Evolutionary conservation across 2,797 vertebrate genomes (phyloP), one percentile per base, ranked within the genome.

Genomic region (Arnoldichthys spilopterus): DNA sequence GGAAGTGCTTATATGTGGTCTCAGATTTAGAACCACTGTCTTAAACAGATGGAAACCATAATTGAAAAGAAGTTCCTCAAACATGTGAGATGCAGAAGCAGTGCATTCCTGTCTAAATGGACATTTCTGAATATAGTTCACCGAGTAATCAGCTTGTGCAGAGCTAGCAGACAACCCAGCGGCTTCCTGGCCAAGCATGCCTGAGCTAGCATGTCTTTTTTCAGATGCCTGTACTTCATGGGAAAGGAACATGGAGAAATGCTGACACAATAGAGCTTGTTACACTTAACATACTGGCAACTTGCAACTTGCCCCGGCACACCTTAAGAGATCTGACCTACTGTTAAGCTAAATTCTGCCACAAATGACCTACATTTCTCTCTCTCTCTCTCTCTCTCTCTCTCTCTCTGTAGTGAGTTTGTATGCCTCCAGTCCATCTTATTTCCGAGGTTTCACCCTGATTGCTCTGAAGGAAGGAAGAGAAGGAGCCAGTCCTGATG

Each of bases 381-480:
- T 37, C 68, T 54, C 59, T 68, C 20, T 74, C 24, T 76, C 54
- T 62, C 79, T 34, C 63, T 66, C 64, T 76, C 26, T 76, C n/a
- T 77, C 54, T 47, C 18, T 62, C 22, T 74, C 83, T 68, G 22
- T 88, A 99, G 98, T 99, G 89, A 94, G 94, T 0, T 95, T 99
- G 70, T 92, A 95, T 54, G 96, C 98, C 67, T 90, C 95, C 86
- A 96, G 96, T 77, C 97, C 98, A 0, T 91, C 95, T 56, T 98
- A 96, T 88, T 99, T 99, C 85, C 88, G 97, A 91, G 97, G 98
- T 22, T 99, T 99, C 92, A 99, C 96, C 0, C 85, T 99, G 86
- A 97, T 98, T 4, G 95, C 97, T 8, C 92, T 99, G 82, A 97
- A 95, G 88, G 97, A 98, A 82, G 97, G 96, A 56, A 93, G 94